Base-by-base conservation (phyloP, 2,888 invertebrate genomes). In the Tipula vernalis region DNA sequence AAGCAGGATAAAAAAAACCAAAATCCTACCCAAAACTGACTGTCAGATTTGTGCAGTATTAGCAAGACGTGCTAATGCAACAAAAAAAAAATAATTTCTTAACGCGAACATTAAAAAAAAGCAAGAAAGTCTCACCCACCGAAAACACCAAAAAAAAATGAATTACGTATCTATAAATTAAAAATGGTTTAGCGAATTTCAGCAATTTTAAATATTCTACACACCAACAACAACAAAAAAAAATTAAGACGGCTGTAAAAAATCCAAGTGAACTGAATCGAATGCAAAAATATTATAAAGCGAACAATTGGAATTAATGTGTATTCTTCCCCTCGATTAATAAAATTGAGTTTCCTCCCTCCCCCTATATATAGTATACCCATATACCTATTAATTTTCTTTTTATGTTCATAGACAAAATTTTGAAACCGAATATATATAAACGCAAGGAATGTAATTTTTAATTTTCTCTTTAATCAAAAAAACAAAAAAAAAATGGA, bases 351-450 rank as follows among this genome's bases (percentile, higher is more conserved):
- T 71, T 71, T 10, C 71, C 71, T 8, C 10, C 71, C 71, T 12
- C 71, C 71, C 8, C 28, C 18, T 28, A 71, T 28, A 28, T 28
- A 1, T 28, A 28, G n/a, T 28, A 28, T 71, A 71, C 71, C 71
- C 71, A 71, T 28, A 71, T 71, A 71, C 71, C 71, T 71, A 71
- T 71, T 71, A 71, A 71, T 71, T 71, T 71, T 71, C 71, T 71
- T 71, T 71, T 71, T 71, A 71, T 71, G 71, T 71, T 71, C 71
- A 71, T 71, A 71, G 71, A 71, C 71, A 71, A 71, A 71, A 71
- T 71, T 28, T 71, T 71, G 71, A 71, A 71, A 71, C 28, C 28
- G 28, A 28, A 71, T 71, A 71, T 71, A 71, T 71, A 28, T 71
- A 71, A 28, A 71, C 71, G 71, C 28, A 71, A 71, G 71, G 71